Evolutionary conservation across 2,888 invertebrate species (phyloP).

Genomic region (Spialia ferax): DNA sequence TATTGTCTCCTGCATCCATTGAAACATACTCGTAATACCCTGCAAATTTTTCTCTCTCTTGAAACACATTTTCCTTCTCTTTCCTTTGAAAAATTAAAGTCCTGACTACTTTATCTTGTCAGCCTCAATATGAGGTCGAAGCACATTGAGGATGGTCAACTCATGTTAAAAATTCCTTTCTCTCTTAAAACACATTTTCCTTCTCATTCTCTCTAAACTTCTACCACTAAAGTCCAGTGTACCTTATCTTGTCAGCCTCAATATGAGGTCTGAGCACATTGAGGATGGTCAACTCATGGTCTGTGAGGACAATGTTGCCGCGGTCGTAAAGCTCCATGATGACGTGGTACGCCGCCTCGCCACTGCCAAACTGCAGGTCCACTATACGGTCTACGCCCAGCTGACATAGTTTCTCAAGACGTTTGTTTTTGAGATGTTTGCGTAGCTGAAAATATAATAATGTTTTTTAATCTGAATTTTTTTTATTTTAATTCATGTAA

Average conservation of each 20-base stretch:
- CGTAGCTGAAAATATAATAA: constrained; percentile 89
- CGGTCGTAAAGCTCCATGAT: constrained; percentile 98
- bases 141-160: constrained; percentile 96
- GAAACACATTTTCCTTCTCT: no score
- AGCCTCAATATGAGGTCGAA: constrained; percentile 96
- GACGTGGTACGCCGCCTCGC: constrained; percentile 97
- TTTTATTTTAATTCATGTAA: no score
- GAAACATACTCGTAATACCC: no score
- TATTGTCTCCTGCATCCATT: no score
- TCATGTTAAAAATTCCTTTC: no score
- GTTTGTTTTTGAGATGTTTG: constrained; percentile 98
- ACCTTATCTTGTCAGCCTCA: constrained; percentile 95
- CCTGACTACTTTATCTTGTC: constrained; percentile 95
- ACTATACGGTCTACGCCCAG: constrained; percentile 97
- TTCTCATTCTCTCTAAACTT: no score
- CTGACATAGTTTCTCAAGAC: constrained; percentile 94
- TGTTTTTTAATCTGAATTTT: no score
- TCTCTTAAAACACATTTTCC: no score
- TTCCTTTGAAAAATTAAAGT: no score
- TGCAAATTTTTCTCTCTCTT: no score
- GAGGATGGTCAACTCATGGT: constrained; percentile 95
- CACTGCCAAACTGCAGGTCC: constrained; percentile 97
- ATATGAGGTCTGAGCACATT: constrained; percentile 97
- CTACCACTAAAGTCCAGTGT: no score
- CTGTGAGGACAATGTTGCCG: constrained; percentile 98